Evolutionary conservation across 2,888 invertebrate species (phyloP).

Genomic region (Sylvicola cinctus): DNA sequence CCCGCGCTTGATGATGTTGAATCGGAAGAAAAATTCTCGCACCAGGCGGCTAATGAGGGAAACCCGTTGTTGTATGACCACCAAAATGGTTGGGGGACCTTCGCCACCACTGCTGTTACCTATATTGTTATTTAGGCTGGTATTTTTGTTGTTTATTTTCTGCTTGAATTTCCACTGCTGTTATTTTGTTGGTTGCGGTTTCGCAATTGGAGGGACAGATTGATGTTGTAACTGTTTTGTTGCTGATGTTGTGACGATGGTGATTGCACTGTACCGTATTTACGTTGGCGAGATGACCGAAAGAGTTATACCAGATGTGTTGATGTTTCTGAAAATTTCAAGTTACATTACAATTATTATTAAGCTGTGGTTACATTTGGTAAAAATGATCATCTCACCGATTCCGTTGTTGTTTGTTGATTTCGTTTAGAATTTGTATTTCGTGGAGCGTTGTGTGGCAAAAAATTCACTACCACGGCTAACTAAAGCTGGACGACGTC

Average conservation of each 20-base stretch:
- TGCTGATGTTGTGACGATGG: conserved; percentile 1
- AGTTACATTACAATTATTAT: neutral
- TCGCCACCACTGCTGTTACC: too few species aligned
- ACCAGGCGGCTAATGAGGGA: conserved; percentile 5
- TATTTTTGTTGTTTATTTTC: neutral
- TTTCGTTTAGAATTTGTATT: too few species aligned
- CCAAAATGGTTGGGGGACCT: too few species aligned
- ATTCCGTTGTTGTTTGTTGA: too few species aligned
- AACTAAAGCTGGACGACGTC: conserved; percentile 8
- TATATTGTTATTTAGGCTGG: too few species aligned
- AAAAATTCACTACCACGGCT: conserved; percentile 10
- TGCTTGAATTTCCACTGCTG: neutral
- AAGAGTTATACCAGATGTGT: neutral
- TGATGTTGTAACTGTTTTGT: conserved; percentile 1
- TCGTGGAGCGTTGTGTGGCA: conserved; percentile 6
- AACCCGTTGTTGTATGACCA: conserved; percentile 2
- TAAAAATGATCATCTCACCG: too few species aligned
- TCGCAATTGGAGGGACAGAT: neutral
- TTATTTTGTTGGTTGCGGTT: neutral
- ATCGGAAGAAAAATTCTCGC: conserved; percentile 3
- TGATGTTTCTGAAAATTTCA: neutral
- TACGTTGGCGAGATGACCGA: conserved; percentile 1
- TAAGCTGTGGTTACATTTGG: neutral
- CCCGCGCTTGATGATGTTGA: neutral
- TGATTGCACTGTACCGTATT: conserved; percentile 2